Percentiles rank a stretch among this genome's conserved stretches.
Evolutionary conservation across 2,797 vertebrate species (phyloP).

Genomic region (Coilia nasus): DNA sequence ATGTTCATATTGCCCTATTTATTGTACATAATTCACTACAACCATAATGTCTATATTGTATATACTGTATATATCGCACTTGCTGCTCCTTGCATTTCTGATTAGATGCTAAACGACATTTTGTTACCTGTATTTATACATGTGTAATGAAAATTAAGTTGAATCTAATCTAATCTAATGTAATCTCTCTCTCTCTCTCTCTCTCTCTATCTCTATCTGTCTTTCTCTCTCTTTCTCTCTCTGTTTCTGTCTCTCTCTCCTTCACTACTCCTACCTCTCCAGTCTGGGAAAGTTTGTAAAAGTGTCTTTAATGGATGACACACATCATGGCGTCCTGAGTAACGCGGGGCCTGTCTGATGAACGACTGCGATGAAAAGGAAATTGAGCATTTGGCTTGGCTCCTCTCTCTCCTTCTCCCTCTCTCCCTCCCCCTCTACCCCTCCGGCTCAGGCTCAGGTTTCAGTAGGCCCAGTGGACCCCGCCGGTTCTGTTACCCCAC

Average conservation of each 20-base stretch:
- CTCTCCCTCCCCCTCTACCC: background rate
- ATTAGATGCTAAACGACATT: too few relatives aligned
- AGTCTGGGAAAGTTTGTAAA: slow-evolving; percentile 79
- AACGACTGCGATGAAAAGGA: slow-evolving; percentile 97
- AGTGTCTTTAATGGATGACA: slow-evolving; percentile 98
- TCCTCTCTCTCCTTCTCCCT: background rate
- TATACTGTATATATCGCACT: too few relatives aligned
- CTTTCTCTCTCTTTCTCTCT: background rate
- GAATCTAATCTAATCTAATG: too few relatives aligned
- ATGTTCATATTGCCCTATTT: too few relatives aligned
- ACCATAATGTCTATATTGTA: too few relatives aligned
- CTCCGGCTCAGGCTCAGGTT: background rate
- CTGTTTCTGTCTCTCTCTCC: background rate
- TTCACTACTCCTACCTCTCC: slow-evolving; percentile 29
- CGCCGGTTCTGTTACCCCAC: background rate
- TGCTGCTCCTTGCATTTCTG: too few relatives aligned
- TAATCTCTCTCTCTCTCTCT: too few relatives aligned
- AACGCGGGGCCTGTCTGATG: slow-evolving; percentile 98
- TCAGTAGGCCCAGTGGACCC: background rate
- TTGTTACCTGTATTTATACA: too few relatives aligned
- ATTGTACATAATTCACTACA: too few relatives aligned
- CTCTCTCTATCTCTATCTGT: slow-evolving; percentile 59
- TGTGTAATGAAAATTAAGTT: too few relatives aligned
- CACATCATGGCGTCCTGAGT: slow-evolving; percentile 95
- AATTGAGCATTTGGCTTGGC: slow-evolving; percentile 98